These are phyloP conservation scores for Drosophila fuyamai DNA, from an alignment of 1,140 invertebrate genomes.

Conservation along the genomic window DNA sequence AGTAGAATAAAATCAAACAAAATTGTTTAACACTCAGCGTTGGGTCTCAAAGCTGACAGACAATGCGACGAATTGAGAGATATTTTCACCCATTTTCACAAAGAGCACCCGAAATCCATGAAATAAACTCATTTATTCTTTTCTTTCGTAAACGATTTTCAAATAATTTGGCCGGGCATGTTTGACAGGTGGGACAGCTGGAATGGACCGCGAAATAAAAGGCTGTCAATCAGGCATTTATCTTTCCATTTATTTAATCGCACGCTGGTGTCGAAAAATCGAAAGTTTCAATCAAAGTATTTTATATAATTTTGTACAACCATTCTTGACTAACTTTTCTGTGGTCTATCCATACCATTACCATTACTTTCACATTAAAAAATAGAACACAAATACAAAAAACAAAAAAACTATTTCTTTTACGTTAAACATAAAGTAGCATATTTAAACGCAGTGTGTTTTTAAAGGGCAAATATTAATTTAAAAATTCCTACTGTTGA, in stretches of 20 bases:
- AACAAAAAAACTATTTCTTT: too few species aligned
- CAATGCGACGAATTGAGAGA: constrained; percentile 67
- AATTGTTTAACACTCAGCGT: constrained; percentile 63
- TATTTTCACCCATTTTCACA: constrained; percentile 54
- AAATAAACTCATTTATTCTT: constrained; percentile 32
- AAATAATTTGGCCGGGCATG: constrained; percentile 67
- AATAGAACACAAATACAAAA: too few species aligned
- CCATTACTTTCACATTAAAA: too few species aligned
- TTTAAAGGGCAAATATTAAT: too few species aligned
- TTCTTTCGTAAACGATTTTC: constrained; percentile 58
- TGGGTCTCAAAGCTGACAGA: constrained; percentile 47
- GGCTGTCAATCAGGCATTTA: constrained; percentile 48
- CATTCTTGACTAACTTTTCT: too few species aligned
- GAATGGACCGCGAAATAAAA: constrained; percentile 37
- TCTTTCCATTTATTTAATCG: constrained; percentile 33
- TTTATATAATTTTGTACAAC: too few species aligned
- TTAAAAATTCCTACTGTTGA: too few species aligned
- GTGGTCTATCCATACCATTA: too few species aligned
- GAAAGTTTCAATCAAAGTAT: constrained; percentile 75
- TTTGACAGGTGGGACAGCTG: constrained; percentile 54
- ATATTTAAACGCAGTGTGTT: too few species aligned
- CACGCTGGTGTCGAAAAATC: constrained; percentile 48
- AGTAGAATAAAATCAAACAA: constrained; percentile 54
- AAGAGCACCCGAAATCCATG: constrained; percentile 25
- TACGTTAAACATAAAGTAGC: too few species aligned